Base-by-base conservation (phyloP, 2,888 invertebrate species). In the Magallana nippona region DNA sequence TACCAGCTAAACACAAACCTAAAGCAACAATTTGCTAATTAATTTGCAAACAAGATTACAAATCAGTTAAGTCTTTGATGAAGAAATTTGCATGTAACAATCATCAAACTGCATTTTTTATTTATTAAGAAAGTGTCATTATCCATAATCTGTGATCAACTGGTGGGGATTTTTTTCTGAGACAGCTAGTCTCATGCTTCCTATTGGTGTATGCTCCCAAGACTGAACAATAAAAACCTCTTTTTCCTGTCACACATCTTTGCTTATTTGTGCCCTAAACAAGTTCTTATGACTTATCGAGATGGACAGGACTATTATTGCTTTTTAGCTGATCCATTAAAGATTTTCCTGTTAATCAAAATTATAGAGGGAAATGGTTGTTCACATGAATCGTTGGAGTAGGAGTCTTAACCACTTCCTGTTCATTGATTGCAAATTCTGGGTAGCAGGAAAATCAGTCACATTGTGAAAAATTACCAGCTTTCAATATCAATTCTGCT, bases 381-480 rank as follows among this genome's bases (percentile, higher is more conserved):
- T 22, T 63, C 19, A 32, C 22, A 22, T 63, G 63, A 22, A 22
- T 27, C 22, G 63, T 22, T 63, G 27, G 63, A 63, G 63, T 27
- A 63, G 71, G 71, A 71, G 71, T 71, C 71, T 32, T 71, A 71
- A 71, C 71, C 11, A 71, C 71, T 71, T 71, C 71, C 71, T 71
- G 71, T 27, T 13, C 71, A 71, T 71, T 32, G 71, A 71, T 71
- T 71, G 22, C 22, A 71, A 32, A 60, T 60, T n/a, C 17, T n/a
- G 60, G n/a, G n/a, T n/a, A 60, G 17, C 60, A 60, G 22, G 22
- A 63, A 71, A 71, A 71, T 71, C 71, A 27, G 10, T 22, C 71
- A 15, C 71, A 71, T 19, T 27, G 32, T 71, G 71, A 71, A 71
- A 71, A 32, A 71, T 71, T 15, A 71, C 71, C 27, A 71, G 71